Conservation (phyloP, 1,140 invertebrate species). For the Panagrolaimus sp. region DNA sequence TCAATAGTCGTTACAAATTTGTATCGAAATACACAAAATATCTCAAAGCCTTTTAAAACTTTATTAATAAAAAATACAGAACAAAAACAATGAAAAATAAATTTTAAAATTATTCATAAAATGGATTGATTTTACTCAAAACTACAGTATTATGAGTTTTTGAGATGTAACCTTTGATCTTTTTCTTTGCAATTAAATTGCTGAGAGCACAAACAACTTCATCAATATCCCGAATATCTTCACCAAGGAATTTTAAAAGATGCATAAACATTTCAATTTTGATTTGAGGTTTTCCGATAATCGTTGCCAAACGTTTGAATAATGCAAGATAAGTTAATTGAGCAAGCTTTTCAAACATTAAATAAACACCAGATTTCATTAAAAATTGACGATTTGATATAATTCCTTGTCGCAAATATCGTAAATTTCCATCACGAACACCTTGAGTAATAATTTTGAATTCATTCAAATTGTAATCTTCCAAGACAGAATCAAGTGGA, state of each 20-base stretch:
- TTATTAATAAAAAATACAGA: no score
- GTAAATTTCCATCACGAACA: conserved; percentile 9
- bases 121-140: conserved; percentile 13
- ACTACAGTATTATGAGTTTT: conserved; percentile 13
- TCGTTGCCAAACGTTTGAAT: background rate
- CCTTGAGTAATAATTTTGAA: conserved; percentile 14
- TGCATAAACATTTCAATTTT: background rate
- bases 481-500: background rate
- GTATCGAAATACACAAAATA: no score
- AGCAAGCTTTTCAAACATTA: conserved; percentile 15
- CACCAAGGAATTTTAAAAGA: background rate
- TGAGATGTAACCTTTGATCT: conserved; percentile 1
- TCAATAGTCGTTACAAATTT: no score
- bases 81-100: no score
- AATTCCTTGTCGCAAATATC: conserved; percentile 8
- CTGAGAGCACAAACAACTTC: conserved; percentile 5
- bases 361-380: conserved; percentile 6
- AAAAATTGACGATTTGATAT: conserved; percentile 4
- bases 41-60: no score
- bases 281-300: conserved; percentile 1
- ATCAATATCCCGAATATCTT: conserved; percentile 12
- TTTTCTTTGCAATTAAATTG: conserved; percentile 16
- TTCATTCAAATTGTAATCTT: conserved; percentile 1
- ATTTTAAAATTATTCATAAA: background rate
- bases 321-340: conserved; percentile 6